phyloP scores from a whole-genome alignment of 37 sponge, comb jelly and placozoan genomes.

The Amphimedon queenslandica region DNA sequence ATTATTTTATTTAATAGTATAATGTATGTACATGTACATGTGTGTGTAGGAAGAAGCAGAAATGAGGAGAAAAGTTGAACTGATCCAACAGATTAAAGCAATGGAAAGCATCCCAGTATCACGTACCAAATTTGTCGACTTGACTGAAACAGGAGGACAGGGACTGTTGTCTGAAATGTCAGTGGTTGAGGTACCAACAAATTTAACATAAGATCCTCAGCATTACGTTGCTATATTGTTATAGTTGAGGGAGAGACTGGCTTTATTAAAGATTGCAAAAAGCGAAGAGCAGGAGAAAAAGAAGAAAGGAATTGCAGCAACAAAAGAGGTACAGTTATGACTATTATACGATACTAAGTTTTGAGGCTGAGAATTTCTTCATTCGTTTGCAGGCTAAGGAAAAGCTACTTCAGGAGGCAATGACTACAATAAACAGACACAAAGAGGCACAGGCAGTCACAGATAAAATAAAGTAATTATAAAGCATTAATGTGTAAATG shows the following conservation, averaged over 20 bases:
- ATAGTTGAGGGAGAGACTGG: constrained; percentile 80
- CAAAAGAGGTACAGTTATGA: constrained; percentile 85
- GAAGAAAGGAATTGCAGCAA: constrained; percentile 73
- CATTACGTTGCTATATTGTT: neutral
- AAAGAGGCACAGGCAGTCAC: constrained; percentile 43
- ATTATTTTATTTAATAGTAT: neutral
- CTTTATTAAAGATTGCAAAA: constrained; percentile 67
- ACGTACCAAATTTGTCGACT: constrained; percentile 85
- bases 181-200: constrained; percentile 72
- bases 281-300: constrained; percentile 79
- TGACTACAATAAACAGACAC: constrained; percentile 34
- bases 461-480: too few species aligned
- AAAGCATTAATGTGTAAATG: too few species aligned
- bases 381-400: constrained; percentile 52
- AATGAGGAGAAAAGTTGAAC: constrained; percentile 84
- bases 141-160: constrained; percentile 79
- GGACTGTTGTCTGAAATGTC: constrained; percentile 96
- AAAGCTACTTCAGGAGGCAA: constrained; percentile 39
- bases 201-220: neutral
- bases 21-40: constrained; percentile 2
- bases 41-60: constrained; percentile 69
- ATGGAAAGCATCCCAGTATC: constrained; percentile 89
- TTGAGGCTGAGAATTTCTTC: neutral
- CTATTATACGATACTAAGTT: neutral
- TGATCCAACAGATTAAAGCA: constrained; percentile 93